A percentile compares a stretch with the other conserved stretches of the same genome.
Conservation (phyloP, 2,797 vertebrate species). For the Falco berigora region DNA sequence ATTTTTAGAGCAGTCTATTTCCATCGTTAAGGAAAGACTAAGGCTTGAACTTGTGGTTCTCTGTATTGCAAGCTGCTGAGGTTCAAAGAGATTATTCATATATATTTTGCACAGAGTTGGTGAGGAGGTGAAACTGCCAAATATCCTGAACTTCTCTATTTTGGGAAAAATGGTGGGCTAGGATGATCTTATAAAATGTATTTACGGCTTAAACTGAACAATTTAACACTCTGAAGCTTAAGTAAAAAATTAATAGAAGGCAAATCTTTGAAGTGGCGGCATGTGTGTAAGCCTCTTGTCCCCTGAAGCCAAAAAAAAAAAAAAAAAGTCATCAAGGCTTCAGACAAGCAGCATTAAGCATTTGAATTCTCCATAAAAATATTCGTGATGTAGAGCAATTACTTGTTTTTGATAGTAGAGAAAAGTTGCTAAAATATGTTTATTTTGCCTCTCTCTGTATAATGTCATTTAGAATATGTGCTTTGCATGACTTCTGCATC, state of each 20-base stretch:
- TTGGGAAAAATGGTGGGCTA: conserved; percentile 48
- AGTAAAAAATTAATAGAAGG: conserved; percentile 60
- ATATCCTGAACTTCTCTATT: conserved; percentile 60
- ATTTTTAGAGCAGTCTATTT: conserved; percentile 61
- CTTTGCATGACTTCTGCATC: not conserved
- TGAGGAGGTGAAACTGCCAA: conserved; percentile 62
- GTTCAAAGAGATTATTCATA: conserved; percentile 58
- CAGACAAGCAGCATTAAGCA: conserved; percentile 53
- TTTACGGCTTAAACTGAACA: conserved; percentile 60
- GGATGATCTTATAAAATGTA: conserved; percentile 47
- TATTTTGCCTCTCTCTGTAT: not conserved
- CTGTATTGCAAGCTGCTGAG: conserved; percentile 24
- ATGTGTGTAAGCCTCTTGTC: conserved; percentile 55
- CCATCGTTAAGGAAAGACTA: conserved; percentile 31
- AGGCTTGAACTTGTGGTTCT: conserved; percentile 50
- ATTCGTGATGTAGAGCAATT: conserved; percentile 24
- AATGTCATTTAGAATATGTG: not conserved
- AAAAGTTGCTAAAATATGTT: conserved; percentile 48
- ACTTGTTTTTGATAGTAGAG: conserved; percentile 42
- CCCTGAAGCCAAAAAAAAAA: conserved; percentile 51
- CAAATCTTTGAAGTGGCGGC: conserved; percentile 65
- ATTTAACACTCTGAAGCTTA: conserved; percentile 62
- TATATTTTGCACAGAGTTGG: conserved; percentile 33
- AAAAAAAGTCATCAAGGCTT: conserved; percentile 51
- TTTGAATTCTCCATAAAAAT: conserved; percentile 56